Percentiles rank a stretch among this genome's conserved stretches.
These are phyloP conservation scores for Micromesistius poutassou DNA, from an alignment of 2,797 vertebrate species.

Conservation along the genomic window DNA sequence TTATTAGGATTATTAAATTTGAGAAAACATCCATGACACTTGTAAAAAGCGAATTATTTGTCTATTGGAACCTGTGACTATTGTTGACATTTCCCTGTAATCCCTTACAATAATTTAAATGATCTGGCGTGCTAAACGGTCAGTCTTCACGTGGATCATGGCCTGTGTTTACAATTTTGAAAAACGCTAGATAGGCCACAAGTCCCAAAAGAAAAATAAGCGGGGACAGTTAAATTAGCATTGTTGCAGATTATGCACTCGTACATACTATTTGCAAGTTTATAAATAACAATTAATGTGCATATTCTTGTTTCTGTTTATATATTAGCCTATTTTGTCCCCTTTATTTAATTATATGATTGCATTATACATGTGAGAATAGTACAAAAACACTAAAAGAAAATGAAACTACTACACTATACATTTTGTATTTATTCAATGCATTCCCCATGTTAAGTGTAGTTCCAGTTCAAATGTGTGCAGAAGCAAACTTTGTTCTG, in stretches of 20 bases:
- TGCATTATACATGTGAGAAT: background rate
- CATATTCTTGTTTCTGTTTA: background rate
- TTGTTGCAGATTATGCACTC: background rate
- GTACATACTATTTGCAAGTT: background rate
- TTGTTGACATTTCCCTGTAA: background rate
- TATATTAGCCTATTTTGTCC: background rate
- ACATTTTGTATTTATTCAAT: background rate
- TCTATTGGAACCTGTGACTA: background rate
- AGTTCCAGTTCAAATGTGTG: background rate
- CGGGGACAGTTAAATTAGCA: background rate
- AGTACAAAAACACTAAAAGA: background rate
- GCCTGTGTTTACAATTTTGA: background rate
- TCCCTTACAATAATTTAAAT: background rate
- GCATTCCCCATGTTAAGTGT: background rate
- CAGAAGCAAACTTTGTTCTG: background rate
- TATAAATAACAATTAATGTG: background rate
- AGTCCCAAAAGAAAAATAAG: background rate
- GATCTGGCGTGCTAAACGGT: background rate
- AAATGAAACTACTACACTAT: background rate
- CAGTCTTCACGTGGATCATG: background rate
- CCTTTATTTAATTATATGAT: background rate
- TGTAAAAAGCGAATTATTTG: background rate
- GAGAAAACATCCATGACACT: background rate
- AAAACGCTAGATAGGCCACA: background rate
- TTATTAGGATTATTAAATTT: background rate